A percentile compares a stretch with the other conserved stretches of the same genome.
These are phyloP conservation scores for Melanargia galathea DNA, from an alignment of 2,888 invertebrate genomes.

Conservation along the genomic window DNA sequence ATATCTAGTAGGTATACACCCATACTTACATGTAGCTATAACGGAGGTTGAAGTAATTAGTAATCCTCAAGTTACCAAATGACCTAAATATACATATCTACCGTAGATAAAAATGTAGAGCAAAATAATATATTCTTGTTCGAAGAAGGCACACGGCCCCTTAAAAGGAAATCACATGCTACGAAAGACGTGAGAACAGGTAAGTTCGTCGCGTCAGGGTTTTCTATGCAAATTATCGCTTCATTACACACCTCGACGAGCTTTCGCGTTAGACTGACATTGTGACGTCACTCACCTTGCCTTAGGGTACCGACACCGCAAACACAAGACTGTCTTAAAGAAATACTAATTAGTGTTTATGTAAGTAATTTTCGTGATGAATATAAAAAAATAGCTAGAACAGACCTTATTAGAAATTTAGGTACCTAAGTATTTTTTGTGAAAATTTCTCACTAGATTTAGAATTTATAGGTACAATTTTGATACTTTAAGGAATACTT, in stretches of 20 bases:
- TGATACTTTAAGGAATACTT: too few species aligned
- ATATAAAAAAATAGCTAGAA: too few species aligned
- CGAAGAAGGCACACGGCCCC: slow-evolving; percentile 35
- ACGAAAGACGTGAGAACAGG: slow-evolving; percentile 75
- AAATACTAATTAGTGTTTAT: background rate
- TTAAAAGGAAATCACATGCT: slow-evolving; percentile 50
- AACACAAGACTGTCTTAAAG: slow-evolving; percentile 17
- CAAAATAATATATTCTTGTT: background rate
- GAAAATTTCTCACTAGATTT: too few species aligned
- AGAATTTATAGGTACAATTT: too few species aligned
- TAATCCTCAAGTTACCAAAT: too few species aligned
- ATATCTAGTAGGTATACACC: too few species aligned
- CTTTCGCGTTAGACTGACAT: slow-evolving; percentile 72
- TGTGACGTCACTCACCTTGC: slow-evolving; percentile 45
- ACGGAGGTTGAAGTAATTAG: too few species aligned
- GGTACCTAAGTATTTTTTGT: too few species aligned
- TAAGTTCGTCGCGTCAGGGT: slow-evolving; percentile 54
- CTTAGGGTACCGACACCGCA: slow-evolving; percentile 6
- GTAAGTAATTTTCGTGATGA: background rate
- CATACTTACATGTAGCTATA: too few species aligned
- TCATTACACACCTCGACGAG: slow-evolving; percentile 78
- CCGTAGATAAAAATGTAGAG: background rate
- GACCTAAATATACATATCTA: too few species aligned
- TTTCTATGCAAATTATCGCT: slow-evolving; percentile 78
- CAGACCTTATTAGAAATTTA: too few species aligned